Conservation (phyloP, 2,797 vertebrate genomes). For the Falco rusticolus region DNA sequence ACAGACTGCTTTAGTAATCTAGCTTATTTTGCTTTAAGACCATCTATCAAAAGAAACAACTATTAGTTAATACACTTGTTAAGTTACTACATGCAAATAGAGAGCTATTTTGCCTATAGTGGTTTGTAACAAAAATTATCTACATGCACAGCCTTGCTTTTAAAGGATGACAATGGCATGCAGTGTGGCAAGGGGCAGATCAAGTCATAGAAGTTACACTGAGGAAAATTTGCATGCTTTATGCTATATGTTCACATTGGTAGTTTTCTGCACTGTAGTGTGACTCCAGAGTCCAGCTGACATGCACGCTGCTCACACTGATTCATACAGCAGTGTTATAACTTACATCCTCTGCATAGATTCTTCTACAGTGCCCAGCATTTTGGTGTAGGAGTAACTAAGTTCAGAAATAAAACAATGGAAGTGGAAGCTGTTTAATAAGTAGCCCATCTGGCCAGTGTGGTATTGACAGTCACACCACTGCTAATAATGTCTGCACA, state of each 20-base stretch:
- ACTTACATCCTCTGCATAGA: neutral
- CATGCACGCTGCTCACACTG: neutral
- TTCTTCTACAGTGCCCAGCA: neutral
- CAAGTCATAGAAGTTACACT: neutral
- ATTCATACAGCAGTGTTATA: neutral
- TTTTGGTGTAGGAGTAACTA: neutral
- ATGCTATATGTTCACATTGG: neutral
- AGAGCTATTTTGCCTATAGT: neutral
- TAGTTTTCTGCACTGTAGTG: neutral
- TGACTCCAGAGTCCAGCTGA: fast-evolving
- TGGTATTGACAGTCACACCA: neutral
- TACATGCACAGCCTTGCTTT: neutral
- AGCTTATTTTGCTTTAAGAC: neutral
- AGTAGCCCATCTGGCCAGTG: neutral
- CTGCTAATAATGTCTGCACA: neutral
- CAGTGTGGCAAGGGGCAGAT: neutral
- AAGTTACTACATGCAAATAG: neutral
- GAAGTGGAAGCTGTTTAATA: neutral
- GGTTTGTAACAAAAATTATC: neutral
- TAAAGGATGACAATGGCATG: neutral
- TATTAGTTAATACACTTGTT: neutral
- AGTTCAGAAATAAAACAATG: neutral
- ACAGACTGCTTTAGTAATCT: neutral
- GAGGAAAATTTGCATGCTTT: neutral
- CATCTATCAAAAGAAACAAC: neutral